These are phyloP conservation scores for Sitophilus oryzae DNA, from an alignment of 1,140 invertebrate genomes.

Conservation along the genomic window DNA sequence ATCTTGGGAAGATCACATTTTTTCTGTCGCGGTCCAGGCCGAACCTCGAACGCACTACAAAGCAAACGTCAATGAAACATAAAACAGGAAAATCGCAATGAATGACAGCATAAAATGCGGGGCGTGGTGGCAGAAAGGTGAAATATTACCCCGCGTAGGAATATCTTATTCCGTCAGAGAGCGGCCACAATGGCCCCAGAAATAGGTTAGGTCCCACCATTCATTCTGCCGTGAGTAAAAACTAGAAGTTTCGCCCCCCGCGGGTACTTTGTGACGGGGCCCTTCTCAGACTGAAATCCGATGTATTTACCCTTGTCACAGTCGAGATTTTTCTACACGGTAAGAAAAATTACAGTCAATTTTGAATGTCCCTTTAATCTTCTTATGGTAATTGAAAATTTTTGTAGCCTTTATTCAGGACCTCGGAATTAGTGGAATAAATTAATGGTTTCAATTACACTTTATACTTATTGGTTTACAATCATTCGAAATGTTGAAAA, in stretches of 20 bases:
- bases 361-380: no score
- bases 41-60: background rate
- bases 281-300: constrained; percentile 21
- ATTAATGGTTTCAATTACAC: no score
- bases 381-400: no score
- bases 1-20: background rate
- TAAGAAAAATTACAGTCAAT: no score
- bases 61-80: constrained; percentile 34
- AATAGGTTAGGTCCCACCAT: constrained; percentile 37
- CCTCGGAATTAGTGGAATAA: no score
- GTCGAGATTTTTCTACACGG: no score
- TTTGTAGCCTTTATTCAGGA: no score
- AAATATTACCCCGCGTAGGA: constrained; percentile 39
- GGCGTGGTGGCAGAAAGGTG: constrained; percentile 37
- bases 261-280: constrained; percentile 34
- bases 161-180: constrained; percentile 40
- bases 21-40: background rate
- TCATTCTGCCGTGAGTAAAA: constrained; percentile 39
- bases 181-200: constrained; percentile 35
- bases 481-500: no score
- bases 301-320: constrained; percentile 22
- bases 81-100: constrained; percentile 34
- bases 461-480: no score
- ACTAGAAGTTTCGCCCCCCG: constrained; percentile 40
- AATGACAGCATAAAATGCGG: constrained; percentile 38